These are phyloP conservation scores for Charadrius vociferus DNA, from an alignment of 2,113 vertebrate species.

Conservation along the genomic window DNA sequence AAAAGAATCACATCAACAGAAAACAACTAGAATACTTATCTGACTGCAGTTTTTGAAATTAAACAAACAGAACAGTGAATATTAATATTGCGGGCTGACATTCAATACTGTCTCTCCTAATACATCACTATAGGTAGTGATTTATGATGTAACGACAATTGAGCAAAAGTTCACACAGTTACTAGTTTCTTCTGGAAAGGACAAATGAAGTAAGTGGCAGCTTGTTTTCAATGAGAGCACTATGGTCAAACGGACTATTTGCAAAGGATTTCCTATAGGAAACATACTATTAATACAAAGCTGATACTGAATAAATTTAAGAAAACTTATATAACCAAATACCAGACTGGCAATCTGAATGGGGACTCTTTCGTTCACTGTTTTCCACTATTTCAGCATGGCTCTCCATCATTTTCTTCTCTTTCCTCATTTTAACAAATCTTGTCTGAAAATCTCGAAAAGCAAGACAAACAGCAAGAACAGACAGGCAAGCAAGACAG, in stretches of 20 bases:
- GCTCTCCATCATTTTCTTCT: conserved; percentile 41
- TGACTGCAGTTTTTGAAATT: neutral
- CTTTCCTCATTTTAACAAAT: conserved; percentile 78
- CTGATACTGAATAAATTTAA: neutral
- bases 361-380: conserved; percentile 41
- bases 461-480: conserved; percentile 25
- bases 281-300: neutral
- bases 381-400: conserved; percentile 27
- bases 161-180: neutral
- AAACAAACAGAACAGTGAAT: neutral
- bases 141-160: accelerated
- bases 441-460: conserved; percentile 66
- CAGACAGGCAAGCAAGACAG: conserved; percentile 10
- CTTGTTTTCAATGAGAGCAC: neutral
- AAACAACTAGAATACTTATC: neutral
- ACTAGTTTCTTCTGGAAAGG: neutral
- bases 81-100: neutral
- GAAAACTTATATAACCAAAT: conserved; percentile 38
- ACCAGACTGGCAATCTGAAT: conserved; percentile 55
- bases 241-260: neutral
- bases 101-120: neutral
- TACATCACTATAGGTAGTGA: neutral
- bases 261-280: neutral
- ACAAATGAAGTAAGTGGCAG: conserved; percentile 23
- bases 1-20: neutral